These are phyloP conservation scores for Actinostola sp. DNA, from an alignment of 92 coral and sea anemone species.

Conservation along the genomic window DNA sequence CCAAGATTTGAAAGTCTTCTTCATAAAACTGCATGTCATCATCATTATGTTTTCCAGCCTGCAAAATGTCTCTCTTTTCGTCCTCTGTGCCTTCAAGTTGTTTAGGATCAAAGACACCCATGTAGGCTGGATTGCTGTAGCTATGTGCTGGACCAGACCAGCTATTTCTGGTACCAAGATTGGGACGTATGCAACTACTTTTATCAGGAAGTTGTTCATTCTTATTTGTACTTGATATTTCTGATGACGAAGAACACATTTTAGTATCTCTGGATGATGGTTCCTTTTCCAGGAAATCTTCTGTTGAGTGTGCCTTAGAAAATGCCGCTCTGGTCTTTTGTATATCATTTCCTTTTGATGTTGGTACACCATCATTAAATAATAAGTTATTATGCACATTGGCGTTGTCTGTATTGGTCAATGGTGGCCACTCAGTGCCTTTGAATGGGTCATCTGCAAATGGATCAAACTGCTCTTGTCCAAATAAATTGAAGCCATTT, in stretches of 20 bases:
- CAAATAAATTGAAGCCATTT: constrained; percentile 60
- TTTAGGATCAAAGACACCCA: constrained; percentile 66
- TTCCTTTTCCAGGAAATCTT: constrained; percentile 51
- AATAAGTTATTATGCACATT: constrained; percentile 5
- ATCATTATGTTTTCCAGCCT: constrained; percentile 36
- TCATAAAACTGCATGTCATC: constrained; percentile 90
- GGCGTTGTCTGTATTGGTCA: not conserved
- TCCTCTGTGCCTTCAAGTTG: constrained; percentile 52
- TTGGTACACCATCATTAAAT: not conserved
- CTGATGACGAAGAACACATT: constrained; percentile 27
- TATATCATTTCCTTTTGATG: constrained; percentile 4
- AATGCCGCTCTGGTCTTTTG: constrained; percentile 25
- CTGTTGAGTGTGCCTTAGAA: constrained; percentile 66
- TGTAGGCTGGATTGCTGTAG: constrained; percentile 90
- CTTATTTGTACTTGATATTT: constrained; percentile 20
- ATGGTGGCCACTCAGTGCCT: constrained; percentile 39
- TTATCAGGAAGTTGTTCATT: constrained; percentile 14
- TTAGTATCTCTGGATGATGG: constrained; percentile 22
- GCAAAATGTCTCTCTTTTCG: constrained; percentile 35
- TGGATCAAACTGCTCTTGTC: constrained; percentile 67
- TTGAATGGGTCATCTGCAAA: constrained; percentile 86
- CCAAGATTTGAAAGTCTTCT: constrained; percentile 96
- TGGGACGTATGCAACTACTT: constrained; percentile 38
- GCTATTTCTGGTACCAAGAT: constrained; percentile 57
- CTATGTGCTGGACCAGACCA: constrained; percentile 86